Conservation (phyloP, 2,888 invertebrate genomes). For the Scrobipalpa atriplicella region DNA sequence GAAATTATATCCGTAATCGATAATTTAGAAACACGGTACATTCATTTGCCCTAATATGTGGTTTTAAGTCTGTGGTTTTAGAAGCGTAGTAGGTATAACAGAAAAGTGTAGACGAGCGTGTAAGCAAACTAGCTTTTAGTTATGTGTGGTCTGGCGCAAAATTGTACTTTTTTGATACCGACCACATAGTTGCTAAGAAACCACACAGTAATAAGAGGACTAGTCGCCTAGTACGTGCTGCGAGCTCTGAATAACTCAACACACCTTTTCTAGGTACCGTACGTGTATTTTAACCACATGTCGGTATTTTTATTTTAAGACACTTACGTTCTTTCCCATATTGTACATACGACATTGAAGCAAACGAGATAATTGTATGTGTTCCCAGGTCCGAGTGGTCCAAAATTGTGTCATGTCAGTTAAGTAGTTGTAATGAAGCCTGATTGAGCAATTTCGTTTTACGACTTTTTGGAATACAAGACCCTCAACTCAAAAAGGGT, state of each 20-base stretch:
- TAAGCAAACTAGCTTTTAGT: slow-evolving; percentile 23
- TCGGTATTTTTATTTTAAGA: background rate
- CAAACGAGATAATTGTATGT: slow-evolving; percentile 1
- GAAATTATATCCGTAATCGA: background rate
- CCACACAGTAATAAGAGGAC: slow-evolving; percentile 18
- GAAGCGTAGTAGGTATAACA: slow-evolving; percentile 18
- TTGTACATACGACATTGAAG: slow-evolving; percentile 11
- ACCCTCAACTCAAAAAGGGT: background rate
- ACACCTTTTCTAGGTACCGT: slow-evolving; percentile 21
- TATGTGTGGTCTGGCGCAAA: slow-evolving; percentile 21
- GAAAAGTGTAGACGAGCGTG: slow-evolving; percentile 18
- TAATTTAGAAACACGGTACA: background rate
- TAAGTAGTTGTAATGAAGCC: slow-evolving; percentile 9
- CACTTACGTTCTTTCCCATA: slow-evolving; percentile 1
- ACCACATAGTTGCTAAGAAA: slow-evolving; percentile 21
- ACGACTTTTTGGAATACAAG: background rate
- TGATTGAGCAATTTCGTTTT: background rate
- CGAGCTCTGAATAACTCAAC: slow-evolving; percentile 13
- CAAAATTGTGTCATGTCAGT: slow-evolving; percentile 1
- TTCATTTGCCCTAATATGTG: background rate
- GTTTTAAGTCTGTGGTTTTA: slow-evolving; percentile 8
- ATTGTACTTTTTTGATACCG: slow-evolving; percentile 14
- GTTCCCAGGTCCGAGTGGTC: background rate
- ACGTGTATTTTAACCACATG: slow-evolving; percentile 9
- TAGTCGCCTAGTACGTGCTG: slow-evolving; percentile 11